Evolutionary conservation across 2,888 invertebrate genomes (phyloP), one percentile per base, ranked within the genome.

Genomic region (Microplitis manilae): DNA sequence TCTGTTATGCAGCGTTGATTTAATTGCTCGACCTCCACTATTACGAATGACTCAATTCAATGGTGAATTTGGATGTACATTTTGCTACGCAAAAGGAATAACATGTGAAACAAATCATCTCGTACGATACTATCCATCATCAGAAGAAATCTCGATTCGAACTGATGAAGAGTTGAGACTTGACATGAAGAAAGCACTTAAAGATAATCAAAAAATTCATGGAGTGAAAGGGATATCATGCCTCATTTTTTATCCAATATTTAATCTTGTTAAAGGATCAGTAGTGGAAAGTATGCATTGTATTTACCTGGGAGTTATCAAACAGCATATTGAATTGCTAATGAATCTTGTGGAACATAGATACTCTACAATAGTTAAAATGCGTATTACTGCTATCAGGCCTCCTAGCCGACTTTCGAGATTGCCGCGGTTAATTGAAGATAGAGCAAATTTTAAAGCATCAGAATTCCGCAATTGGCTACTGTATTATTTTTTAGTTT

Each of bases 1-100:
- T 6, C 13, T 69, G 2, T 60, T 76, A 40, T 77, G 75, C 70
- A 73, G 38, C 8, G 73, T 69, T 30, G 77, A 79, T 76, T 76
- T 75, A 1, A 50, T 67, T 2, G 77, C 79, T 13, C 68, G 77
- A 59, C 17, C 71, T 30, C 64, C 50, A 38, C 69, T 75, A 7
- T 70, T 80, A 6, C 76, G 74, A 9, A 79, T 81, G 79, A 81
- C 77, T 9, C 74, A 61, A 6, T 79, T n/a, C n/a, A 73, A 77
- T 20, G 73, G 69, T 2, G 67, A 41, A 17, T 73, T 69, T 38
- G 70, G 74, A 41, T 77, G 74, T 62, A 68, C 69, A n/a, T 64
- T 20, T 74, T 74, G 77, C 40, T 77, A 77, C 17, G 69, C 30
- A 2, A 69, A 41, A 69, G 74, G 77, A 38, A 39, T 13, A 9